Evolutionary conservation across 2,113 vertebrate species (phyloP), one percentile per base, ranked within the genome.

Genomic region (Chionis minor): DNA sequence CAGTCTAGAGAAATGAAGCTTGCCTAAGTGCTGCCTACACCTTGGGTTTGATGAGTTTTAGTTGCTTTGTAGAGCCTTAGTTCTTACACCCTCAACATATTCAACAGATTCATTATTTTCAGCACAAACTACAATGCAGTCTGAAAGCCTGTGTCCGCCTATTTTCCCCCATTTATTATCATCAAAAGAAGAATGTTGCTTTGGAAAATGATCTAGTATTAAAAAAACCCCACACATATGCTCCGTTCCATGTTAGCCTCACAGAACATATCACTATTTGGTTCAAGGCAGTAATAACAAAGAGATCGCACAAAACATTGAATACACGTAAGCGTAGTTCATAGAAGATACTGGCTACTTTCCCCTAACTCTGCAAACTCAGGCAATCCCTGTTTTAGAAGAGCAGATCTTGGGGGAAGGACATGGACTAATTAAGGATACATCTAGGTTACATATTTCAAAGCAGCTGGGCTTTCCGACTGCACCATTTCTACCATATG

Each of bases 401-500:
- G 45, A 55, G n/a, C 16, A 90, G 80, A 65, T 88, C 82, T 72
- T 79, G 40, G 32, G 80, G 75, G 80, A 96, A 97, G 83, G 96
- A 86, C 91, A 81, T 33, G 49, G 52, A 75, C 81, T 91, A 93
- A 89, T 91, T 94, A 92, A 63, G n/a, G 73, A 87, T 82, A 52
- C 40, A 91, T 72, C 38, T 83, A 91, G 91, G 62, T 95, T 96
- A 69, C 7, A 9, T 66, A 49, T 55, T 85, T 86, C 77, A 81
- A 91, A 95, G 95, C 95, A 97, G 77, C 92, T 95, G 91, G 81
- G 56, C 83, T 92, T 86, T 95, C 86, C 0, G 24, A 91, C 73
- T 92, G 92, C 91, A 95, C 78, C 35, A 66, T 91, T 97, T 92
- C 86, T 93, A 94, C 81, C 83, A 80, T 96, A 95, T 95, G 94